Evolutionary conservation across 2,797 vertebrate species (phyloP).

Genomic region (Gymnothorax javanicus): DNA sequence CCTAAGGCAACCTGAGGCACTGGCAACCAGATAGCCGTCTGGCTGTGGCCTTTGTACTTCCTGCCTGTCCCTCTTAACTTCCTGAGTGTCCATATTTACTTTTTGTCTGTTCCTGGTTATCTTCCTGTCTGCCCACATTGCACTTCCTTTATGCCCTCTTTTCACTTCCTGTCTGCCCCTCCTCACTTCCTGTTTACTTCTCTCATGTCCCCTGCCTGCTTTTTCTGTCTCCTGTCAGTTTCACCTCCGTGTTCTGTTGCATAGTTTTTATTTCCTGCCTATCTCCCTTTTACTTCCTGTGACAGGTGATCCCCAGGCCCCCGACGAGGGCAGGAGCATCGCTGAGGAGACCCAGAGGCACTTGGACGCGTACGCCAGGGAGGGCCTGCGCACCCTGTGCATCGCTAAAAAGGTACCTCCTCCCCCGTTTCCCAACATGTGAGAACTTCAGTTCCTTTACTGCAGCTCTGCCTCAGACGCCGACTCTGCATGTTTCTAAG

Average conservation of each 20-base stretch:
- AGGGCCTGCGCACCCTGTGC: conserved; percentile 90
- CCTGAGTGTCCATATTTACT: background rate
- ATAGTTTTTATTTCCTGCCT: background rate
- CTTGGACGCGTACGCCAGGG: conserved; percentile 84
- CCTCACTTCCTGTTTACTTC: background rate
- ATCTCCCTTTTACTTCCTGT: background rate
- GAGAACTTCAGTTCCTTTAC: background rate
- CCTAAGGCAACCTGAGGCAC: background rate
- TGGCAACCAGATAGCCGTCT: background rate
- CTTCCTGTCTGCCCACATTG: background rate
- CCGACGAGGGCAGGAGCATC: conserved; percentile 59
- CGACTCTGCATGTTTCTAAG: background rate
- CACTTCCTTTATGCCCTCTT: background rate
- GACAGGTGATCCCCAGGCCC: conserved; percentile 47
- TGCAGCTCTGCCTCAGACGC: no score
- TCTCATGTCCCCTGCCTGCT: background rate
- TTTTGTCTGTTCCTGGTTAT: background rate
- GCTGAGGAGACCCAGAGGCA: conserved; percentile 82
- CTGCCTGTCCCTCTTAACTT: background rate
- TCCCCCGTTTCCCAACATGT: background rate
- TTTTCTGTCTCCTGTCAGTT: background rate
- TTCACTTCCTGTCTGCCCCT: background rate
- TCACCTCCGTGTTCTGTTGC: background rate
- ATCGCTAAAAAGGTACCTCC: conserved; percentile 85
- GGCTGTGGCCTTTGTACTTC: background rate